These are phyloP conservation scores for Eustalomyia histrio DNA, from an alignment of 2,888 invertebrate genomes.

Conservation along the genomic window DNA sequence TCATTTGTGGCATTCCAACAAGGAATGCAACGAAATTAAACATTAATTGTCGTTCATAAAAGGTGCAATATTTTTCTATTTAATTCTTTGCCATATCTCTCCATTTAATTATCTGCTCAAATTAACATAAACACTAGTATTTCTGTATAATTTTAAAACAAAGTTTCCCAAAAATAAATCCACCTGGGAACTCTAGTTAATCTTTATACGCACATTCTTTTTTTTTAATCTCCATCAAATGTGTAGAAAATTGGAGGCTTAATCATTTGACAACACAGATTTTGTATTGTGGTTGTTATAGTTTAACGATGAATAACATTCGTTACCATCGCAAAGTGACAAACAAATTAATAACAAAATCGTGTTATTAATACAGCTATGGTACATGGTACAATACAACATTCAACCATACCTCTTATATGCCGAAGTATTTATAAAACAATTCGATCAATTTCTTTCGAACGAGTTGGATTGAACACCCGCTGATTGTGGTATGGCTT, in stretches of 20 bases:
- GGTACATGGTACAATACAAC: not conserved
- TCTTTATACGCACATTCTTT: not conserved
- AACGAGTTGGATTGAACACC: conserved; percentile 72
- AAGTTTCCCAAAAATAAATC: conserved; percentile 18
- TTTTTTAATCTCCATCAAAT: conserved; percentile 61
- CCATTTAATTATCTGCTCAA: not conserved
- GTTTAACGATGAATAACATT: conserved; percentile 53
- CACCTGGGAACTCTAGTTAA: conserved; percentile 26
- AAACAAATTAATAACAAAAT: conserved; percentile 61
- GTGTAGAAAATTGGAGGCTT: conserved; percentile 60
- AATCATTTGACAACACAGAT: conserved; percentile 63
- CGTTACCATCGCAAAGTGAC: conserved; percentile 59
- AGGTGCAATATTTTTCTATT: too few relatives aligned
- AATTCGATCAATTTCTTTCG: conserved; percentile 64
- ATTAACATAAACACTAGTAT: not conserved
- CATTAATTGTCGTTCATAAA: too few relatives aligned
- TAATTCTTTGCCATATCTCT: not conserved
- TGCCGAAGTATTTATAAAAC: conserved; percentile 27
- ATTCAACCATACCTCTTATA: conserved; percentile 11
- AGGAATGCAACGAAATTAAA: too few relatives aligned
- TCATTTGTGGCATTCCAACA: too few relatives aligned
- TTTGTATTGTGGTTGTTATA: conserved; percentile 25
- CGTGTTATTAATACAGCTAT: conserved; percentile 27
- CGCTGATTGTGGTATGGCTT: conserved; percentile 74
- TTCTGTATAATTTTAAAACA: not conserved